Percentiles rank a stretch among this genome's conserved stretches.
phyloP scores from a whole-genome alignment of 2,888 invertebrate genomes.

The Caenorhabditis sp. region DNA sequence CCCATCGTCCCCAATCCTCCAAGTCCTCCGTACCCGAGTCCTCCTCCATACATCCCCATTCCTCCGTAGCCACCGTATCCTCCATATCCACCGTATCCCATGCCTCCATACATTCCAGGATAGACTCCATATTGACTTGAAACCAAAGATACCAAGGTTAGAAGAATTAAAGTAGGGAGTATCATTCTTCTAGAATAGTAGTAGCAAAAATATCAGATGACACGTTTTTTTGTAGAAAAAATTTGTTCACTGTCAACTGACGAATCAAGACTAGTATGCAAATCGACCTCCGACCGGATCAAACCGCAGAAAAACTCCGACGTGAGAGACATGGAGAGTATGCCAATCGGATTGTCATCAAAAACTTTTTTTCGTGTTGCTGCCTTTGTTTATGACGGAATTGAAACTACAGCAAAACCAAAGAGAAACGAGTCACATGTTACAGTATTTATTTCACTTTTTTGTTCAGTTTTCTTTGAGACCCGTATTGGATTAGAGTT shows the following conservation, averaged over 20 bases:
- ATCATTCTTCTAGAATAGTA: constrained; percentile 17
- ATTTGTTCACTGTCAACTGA: constrained; percentile 30
- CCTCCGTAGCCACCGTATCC: constrained; percentile 46
- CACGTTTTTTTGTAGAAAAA: neutral
- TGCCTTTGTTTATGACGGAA: too few relatives aligned
- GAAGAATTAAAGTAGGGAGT: neutral
- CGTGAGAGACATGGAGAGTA: neutral
- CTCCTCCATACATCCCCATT: constrained; percentile 46
- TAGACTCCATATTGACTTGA: constrained; percentile 47
- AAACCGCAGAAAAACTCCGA: constrained; percentile 13
- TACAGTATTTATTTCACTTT: constrained; percentile 1
- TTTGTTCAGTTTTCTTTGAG: constrained; percentile 13
- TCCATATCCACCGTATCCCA: constrained; percentile 43
- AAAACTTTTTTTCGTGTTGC: constrained; percentile 2
- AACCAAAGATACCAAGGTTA: neutral
- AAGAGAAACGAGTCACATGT: constrained; percentile 8
- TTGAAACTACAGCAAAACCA: constrained; percentile 15
- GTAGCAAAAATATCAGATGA: constrained; percentile 21
- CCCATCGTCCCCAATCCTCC: constrained; percentile 30
- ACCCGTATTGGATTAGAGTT: constrained; percentile 13
- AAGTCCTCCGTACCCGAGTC: constrained; percentile 23
- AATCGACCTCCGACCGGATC: constrained; percentile 63
- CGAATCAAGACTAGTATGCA: constrained; percentile 35
- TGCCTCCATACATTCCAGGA: constrained; percentile 56
- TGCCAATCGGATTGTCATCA: constrained; percentile 27